These are phyloP conservation scores for Craniophora ligustri DNA, from an alignment of 2,888 invertebrate species.

Conservation along the genomic window DNA sequence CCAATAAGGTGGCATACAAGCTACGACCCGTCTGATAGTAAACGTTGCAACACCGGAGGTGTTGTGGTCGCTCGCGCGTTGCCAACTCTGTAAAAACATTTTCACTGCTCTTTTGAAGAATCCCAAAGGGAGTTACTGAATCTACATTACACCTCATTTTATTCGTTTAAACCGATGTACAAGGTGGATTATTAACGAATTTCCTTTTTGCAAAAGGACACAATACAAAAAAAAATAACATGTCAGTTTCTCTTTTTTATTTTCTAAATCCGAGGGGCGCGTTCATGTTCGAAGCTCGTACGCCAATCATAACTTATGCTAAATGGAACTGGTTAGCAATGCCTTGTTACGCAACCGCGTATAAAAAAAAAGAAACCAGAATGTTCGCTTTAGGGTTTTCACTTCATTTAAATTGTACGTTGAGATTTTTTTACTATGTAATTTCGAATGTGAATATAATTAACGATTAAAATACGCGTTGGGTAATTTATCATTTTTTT, in stretches of 20 bases:
- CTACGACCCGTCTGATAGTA: too few relatives aligned
- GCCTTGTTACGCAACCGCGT: constrained; percentile 47
- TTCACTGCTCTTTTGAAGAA: too few relatives aligned
- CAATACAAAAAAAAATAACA: constrained; percentile 10
- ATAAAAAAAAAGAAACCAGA: constrained; percentile 56
- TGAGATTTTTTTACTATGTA: constrained; percentile 33
- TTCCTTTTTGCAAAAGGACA: constrained; percentile 9
- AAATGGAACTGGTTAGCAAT: constrained; percentile 55
- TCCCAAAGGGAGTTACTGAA: too few relatives aligned
- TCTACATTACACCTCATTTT: too few relatives aligned
- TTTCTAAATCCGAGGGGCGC: constrained; percentile 46
- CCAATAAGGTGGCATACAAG: too few relatives aligned
- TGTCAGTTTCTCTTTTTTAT: constrained; percentile 46
- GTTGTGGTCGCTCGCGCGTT: too few relatives aligned
- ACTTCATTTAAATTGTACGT: constrained; percentile 42
- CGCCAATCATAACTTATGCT: constrained; percentile 51
- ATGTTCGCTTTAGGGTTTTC: constrained; percentile 51
- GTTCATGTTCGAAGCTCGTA: constrained; percentile 46
- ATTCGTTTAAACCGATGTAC: too few relatives aligned
- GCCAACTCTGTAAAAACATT: too few relatives aligned
- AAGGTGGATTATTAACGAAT: too few relatives aligned
- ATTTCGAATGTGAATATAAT: constrained; percentile 35
- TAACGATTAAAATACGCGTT: constrained; percentile 21
- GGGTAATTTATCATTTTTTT: constrained; percentile 19
- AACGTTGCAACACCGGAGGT: too few relatives aligned